Conservation (phyloP, 2,888 invertebrate genomes). For the Julus scandinavius region DNA sequence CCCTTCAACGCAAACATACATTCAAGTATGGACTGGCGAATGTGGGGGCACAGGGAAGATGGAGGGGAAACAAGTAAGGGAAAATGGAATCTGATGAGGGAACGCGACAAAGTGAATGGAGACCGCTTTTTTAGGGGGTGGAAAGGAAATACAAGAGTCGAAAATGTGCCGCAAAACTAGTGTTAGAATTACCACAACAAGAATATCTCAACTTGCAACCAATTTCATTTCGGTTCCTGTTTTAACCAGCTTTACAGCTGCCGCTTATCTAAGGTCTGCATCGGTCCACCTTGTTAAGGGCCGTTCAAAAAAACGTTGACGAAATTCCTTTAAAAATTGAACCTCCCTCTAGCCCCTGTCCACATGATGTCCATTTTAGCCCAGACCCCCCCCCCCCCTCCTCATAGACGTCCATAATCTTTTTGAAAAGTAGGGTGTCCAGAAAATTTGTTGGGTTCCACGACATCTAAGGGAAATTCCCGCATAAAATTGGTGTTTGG, state of each 20-base stretch:
- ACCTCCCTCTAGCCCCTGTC: no score
- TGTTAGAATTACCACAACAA: slow-evolving; percentile 38
- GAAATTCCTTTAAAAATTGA: no score
- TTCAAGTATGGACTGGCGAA: not conserved
- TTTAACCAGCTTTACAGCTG: slow-evolving; percentile 1
- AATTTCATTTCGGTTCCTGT: not conserved
- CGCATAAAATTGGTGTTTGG: no score
- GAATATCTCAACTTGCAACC: slow-evolving; percentile 39
- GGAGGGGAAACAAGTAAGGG: not conserved
- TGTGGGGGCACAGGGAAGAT: not conserved
- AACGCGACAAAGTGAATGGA: slow-evolving; percentile 26
- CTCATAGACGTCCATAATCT: no score
- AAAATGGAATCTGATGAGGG: not conserved
- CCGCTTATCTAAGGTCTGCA: not conserved
- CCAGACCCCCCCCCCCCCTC: no score
- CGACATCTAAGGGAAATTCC: no score
- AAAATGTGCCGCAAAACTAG: slow-evolving; percentile 34
- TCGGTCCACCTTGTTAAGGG: slow-evolving; percentile 20
- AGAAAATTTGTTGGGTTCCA: no score
- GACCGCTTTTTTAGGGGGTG: not conserved
- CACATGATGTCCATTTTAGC: no score
- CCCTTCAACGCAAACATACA: slow-evolving; percentile 13
- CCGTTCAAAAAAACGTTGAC: no score
- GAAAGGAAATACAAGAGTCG: slow-evolving; percentile 34
- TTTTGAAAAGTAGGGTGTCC: no score